phyloP scores from a whole-genome alignment of 2,113 vertebrate genomes.

The Amphiprion percula region DNA sequence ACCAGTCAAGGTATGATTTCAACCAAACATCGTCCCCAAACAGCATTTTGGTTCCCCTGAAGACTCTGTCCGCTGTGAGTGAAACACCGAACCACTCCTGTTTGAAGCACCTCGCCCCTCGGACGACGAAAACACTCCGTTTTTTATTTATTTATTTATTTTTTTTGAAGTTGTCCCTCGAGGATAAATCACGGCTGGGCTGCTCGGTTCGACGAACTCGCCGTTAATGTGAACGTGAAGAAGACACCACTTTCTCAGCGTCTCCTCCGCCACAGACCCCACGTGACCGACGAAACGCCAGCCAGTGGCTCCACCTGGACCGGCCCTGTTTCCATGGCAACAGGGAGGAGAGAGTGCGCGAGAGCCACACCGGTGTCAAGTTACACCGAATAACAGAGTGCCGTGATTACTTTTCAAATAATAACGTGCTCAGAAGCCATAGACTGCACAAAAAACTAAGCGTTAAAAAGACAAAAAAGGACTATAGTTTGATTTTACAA shows the following conservation, averaged over 20 bases:
- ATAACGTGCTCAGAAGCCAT: background rate
- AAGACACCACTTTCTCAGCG: slow-evolving; percentile 72
- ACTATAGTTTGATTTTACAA: no score
- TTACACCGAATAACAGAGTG: background rate
- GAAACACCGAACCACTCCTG: background rate
- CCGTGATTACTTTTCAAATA: background rate
- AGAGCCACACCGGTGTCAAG: slow-evolving; percentile 13
- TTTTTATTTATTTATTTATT: background rate
- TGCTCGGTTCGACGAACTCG: slow-evolving; percentile 42
- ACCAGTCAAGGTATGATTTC: background rate
- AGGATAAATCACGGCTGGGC: slow-evolving; percentile 1
- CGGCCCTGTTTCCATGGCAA: slow-evolving; percentile 84
- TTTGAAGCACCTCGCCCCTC: background rate
- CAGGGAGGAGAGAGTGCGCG: slow-evolving; percentile 55
- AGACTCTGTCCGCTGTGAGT: slow-evolving; percentile 1
- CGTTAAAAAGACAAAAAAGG: no score
- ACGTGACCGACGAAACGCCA: slow-evolving; percentile 86
- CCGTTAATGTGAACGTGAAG: slow-evolving; percentile 36
- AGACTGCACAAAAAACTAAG: no score
- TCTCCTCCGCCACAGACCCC: slow-evolving; percentile 80
- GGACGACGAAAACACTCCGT: background rate
- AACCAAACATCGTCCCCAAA: slow-evolving; percentile 4
- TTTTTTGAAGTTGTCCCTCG: no score
- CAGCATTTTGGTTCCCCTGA: background rate
- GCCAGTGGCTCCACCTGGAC: slow-evolving; percentile 85